A percentile compares a stretch with the other conserved stretches of the same genome.
These are phyloP conservation scores for Antheraea mylitta DNA, from an alignment of 1,140 invertebrate genomes.

Conservation along the genomic window DNA sequence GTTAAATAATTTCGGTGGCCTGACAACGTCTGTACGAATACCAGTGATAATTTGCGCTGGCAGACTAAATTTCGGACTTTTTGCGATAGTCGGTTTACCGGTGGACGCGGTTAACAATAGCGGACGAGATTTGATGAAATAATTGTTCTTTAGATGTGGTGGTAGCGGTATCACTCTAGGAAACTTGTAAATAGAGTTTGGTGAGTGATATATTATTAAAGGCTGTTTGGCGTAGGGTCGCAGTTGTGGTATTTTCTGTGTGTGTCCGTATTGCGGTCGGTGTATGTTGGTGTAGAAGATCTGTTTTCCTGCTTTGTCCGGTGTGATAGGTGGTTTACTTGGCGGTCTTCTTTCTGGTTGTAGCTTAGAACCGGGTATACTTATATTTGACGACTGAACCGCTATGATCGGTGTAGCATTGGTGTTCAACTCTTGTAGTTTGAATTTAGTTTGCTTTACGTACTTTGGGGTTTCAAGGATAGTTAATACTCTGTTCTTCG, in stretches of 20 bases:
- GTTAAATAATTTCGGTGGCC: constrained; percentile 45
- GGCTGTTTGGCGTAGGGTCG: constrained; percentile 42
- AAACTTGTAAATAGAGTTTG: constrained; percentile 56
- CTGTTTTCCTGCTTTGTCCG: constrained; percentile 40
- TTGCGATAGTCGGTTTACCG: constrained; percentile 35
- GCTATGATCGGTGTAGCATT: background rate
- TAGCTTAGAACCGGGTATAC: constrained; percentile 19
- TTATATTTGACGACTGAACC: constrained; percentile 12
- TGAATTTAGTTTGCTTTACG: constrained; percentile 33
- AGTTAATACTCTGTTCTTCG: constrained; percentile 49
- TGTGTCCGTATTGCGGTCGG: constrained; percentile 42
- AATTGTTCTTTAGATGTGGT: constrained; percentile 31
- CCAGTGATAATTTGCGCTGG: constrained; percentile 66
- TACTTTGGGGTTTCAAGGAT: constrained; percentile 53
- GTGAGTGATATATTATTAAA: constrained; percentile 31
- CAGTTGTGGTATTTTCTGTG: constrained; percentile 35
- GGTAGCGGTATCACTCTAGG: constrained; percentile 54
- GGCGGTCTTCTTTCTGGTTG: constrained; percentile 53
- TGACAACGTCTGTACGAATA: constrained; percentile 52
- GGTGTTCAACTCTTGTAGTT: constrained; percentile 18
- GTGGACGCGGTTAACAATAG: constrained; percentile 42
- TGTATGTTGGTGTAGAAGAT: constrained; percentile 42
- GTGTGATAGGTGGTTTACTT: constrained; percentile 59
- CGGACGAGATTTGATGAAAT: constrained; percentile 34
- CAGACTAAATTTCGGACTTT: constrained; percentile 58